Evolutionary conservation across 2,113 vertebrate species (phyloP).

Genomic region (Panthera tigris): DNA sequence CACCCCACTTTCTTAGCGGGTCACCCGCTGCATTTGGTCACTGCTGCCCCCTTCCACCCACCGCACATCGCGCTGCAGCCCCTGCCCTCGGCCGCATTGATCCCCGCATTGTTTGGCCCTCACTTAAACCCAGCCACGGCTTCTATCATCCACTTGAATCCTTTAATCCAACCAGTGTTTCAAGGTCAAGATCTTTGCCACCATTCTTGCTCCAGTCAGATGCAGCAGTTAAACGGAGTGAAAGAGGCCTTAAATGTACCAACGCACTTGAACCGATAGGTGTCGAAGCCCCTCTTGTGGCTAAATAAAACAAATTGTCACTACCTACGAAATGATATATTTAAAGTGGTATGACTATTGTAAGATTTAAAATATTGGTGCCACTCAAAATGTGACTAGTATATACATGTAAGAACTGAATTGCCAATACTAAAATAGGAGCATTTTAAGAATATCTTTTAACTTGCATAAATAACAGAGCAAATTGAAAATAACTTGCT

Average conservation of each 20-base stretch:
- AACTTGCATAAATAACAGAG: not conserved
- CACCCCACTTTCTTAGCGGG: conserved; percentile 85
- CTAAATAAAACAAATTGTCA: conserved; percentile 57
- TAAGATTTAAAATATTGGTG: conserved; percentile 35
- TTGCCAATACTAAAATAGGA: conserved; percentile 19
- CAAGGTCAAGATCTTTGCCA: conserved; percentile 87
- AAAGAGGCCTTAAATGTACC: conserved; percentile 82
- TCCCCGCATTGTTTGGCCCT: conserved; percentile 87
- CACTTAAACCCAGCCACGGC: conserved; percentile 82
- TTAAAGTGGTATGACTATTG: conserved; percentile 44
- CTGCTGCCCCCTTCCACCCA: conserved; percentile 82
- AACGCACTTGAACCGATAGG: conserved; percentile 76
- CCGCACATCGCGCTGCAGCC: conserved; percentile 86
- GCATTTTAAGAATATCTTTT: not conserved
- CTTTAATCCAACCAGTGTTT: conserved; percentile 86
- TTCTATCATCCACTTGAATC: conserved; percentile 85
- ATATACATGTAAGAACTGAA: not conserved
- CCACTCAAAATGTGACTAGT: conserved; percentile 9
- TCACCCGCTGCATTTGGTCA: conserved; percentile 84
- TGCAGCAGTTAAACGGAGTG: conserved; percentile 74
- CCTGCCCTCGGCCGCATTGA: conserved; percentile 81
- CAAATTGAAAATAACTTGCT: conserved; percentile 23
- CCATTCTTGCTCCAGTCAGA: conserved; percentile 82
- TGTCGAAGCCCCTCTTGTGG: not conserved
- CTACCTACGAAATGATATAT: conserved; percentile 5